Conservation (phyloP, 2,888 invertebrate genomes). For the Ectropis crepuscularia region DNA sequence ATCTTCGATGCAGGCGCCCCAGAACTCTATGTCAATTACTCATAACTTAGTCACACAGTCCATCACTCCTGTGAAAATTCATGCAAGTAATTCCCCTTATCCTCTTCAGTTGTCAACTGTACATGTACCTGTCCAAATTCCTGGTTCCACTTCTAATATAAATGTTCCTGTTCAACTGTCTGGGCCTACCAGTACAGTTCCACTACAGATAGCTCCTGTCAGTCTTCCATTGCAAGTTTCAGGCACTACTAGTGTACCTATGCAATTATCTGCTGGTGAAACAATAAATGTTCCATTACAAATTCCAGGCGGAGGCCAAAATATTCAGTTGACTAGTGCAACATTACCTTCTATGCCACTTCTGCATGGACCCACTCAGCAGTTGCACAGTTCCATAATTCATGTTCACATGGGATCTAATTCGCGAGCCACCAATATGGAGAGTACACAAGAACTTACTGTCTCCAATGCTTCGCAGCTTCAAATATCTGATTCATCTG, state of each 20-base stretch:
- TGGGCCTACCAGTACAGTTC: constrained; percentile 68
- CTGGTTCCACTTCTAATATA: constrained; percentile 75
- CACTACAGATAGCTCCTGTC: constrained; percentile 74
- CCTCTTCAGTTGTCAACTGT: constrained; percentile 78
- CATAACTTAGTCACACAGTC: constrained; percentile 78
- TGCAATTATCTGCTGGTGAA: constrained; percentile 75
- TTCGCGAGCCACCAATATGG: constrained; percentile 63
- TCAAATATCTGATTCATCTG: constrained; percentile 64
- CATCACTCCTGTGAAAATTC: constrained; percentile 77
- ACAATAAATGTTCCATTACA: constrained; percentile 79
- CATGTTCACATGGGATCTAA: constrained; percentile 80
- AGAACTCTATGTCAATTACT: constrained; percentile 76
- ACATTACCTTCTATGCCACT: constrained; percentile 76
- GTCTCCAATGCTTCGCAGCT: constrained; percentile 68
- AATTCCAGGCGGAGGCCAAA: constrained; percentile 67
- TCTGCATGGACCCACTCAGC: constrained; percentile 66
- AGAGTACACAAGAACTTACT: constrained; percentile 67
- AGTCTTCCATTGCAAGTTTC: constrained; percentile 77
- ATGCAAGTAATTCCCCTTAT: constrained; percentile 69
- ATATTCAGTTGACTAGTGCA: constrained; percentile 68
- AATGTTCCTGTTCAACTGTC: constrained; percentile 78
- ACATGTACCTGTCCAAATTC: constrained; percentile 80
- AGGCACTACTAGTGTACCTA: constrained; percentile 71
- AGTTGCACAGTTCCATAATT: constrained; percentile 74
- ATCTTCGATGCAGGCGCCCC: constrained; percentile 77